A percentile compares a stretch with the other conserved stretches of the same genome.
Conservation (phyloP, 92 coral and sea anemone genomes). For the Palythoa grandiflora region DNA sequence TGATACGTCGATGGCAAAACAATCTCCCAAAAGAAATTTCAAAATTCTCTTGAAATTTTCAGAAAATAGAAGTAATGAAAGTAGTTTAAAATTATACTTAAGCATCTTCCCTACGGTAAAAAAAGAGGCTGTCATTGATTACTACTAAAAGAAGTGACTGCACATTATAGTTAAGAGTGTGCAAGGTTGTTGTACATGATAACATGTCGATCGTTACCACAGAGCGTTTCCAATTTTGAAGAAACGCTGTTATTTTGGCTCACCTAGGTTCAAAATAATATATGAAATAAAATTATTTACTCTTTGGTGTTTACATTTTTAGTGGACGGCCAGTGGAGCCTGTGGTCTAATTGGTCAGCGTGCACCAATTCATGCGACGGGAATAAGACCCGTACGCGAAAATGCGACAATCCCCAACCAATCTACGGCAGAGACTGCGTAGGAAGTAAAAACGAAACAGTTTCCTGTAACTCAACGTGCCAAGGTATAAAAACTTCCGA, state of each 20-base stretch:
- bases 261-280: not conserved
- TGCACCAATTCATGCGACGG: not conserved
- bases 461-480: slow-evolving; percentile 1
- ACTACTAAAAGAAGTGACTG: too few relatives aligned
- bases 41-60: too few relatives aligned
- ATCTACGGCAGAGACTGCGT: not conserved
- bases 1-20: too few relatives aligned
- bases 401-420: slow-evolving; percentile 6
- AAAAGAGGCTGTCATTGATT: too few relatives aligned
- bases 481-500: not conserved
- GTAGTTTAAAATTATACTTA: too few relatives aligned
- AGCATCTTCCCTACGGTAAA: too few relatives aligned
- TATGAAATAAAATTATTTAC: not conserved
- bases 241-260: not conserved
- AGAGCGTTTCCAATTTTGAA: not conserved
- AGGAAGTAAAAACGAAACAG: not conserved
- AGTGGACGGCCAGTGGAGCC: slow-evolving; percentile 34
- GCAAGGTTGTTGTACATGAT: too few relatives aligned
- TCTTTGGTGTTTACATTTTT: slow-evolving; percentile 7
- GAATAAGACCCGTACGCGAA: not conserved
- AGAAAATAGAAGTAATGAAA: too few relatives aligned
- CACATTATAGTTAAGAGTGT: too few relatives aligned
- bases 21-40: too few relatives aligned
- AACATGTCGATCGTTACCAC: not conserved
- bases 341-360: slow-evolving; percentile 27